Evolutionary conservation across 2,113 vertebrate species (phyloP).

Genomic region (Abramis brama): DNA sequence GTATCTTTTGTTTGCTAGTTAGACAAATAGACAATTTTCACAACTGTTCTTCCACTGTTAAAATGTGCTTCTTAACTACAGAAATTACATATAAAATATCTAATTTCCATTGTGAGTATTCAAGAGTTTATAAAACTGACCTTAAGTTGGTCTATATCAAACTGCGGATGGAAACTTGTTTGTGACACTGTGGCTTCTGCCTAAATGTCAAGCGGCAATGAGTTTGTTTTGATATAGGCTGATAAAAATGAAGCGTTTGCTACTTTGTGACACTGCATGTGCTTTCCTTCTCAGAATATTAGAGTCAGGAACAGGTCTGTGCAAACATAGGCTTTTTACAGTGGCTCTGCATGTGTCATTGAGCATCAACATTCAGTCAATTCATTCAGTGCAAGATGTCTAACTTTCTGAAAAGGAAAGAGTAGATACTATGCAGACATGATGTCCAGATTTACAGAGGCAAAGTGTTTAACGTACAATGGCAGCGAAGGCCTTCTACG

Average conservation of each 20-base stretch:
- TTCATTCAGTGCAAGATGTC: constrained; percentile 36
- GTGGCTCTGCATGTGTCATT: background rate
- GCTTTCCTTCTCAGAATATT: background rate
- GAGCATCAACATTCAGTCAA: constrained; percentile 19
- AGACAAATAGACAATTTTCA: background rate
- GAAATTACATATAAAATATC: background rate
- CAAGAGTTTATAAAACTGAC: constrained; percentile 30
- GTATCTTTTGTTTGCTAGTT: background rate
- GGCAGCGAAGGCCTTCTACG: constrained; percentile 68
- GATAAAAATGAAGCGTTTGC: constrained; percentile 34
- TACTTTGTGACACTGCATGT: background rate
- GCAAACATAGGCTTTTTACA: background rate
- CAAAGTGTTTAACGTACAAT: constrained; percentile 66
- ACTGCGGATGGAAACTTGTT: constrained; percentile 44
- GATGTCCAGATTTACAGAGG: constrained; percentile 51
- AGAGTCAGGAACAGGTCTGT: background rate
- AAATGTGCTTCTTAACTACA: background rate
- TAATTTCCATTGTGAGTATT: background rate
- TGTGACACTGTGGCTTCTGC: constrained; percentile 45
- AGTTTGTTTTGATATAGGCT: constrained; percentile 38
- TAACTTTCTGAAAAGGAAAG: constrained; percentile 15
- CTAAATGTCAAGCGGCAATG: constrained; percentile 56
- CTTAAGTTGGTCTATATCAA: constrained; percentile 30
- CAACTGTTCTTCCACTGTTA: background rate
- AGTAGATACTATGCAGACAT: constrained; percentile 37